Evolutionary conservation across 2,113 vertebrate species (phyloP).

Genomic region (Daubentonia madagascariensis): DNA sequence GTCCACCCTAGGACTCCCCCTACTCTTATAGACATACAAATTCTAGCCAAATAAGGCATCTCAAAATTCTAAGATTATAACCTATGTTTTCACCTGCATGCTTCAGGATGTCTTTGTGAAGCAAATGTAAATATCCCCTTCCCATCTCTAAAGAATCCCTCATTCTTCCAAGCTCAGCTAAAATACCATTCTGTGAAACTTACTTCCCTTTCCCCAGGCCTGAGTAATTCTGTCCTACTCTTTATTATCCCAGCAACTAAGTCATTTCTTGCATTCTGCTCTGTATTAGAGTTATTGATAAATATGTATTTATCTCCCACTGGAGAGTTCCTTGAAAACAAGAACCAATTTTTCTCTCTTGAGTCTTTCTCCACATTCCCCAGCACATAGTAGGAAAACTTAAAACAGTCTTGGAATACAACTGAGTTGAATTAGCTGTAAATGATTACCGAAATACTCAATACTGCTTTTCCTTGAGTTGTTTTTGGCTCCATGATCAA

Average conservation of each 20-base stretch:
- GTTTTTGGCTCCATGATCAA: not conserved
- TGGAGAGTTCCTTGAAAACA: not conserved
- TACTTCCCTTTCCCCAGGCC: not conserved
- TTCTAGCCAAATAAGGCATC: not conserved
- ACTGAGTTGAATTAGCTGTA: not conserved
- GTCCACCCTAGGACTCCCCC: not conserved
- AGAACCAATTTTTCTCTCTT: not conserved
- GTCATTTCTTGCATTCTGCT: not conserved
- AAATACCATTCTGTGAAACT: not conserved
- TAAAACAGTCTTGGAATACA: not conserved
- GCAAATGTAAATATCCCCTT: not conserved
- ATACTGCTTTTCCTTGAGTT: not conserved
- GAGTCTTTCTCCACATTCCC: not conserved
- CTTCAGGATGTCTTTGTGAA: not conserved
- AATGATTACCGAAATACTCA: not conserved
- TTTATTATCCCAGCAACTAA: not conserved
- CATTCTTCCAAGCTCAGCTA: not conserved
- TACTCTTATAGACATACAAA: not conserved
- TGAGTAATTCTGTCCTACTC: not conserved
- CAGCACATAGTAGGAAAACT: not conserved
- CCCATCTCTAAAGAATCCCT: not conserved
- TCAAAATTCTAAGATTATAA: not conserved
- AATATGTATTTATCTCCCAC: not conserved
- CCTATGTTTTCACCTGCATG: not conserved
- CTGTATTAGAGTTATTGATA: not conserved